Conservation (phyloP, 1,140 invertebrate genomes). For the Orchesella cincta region DNA sequence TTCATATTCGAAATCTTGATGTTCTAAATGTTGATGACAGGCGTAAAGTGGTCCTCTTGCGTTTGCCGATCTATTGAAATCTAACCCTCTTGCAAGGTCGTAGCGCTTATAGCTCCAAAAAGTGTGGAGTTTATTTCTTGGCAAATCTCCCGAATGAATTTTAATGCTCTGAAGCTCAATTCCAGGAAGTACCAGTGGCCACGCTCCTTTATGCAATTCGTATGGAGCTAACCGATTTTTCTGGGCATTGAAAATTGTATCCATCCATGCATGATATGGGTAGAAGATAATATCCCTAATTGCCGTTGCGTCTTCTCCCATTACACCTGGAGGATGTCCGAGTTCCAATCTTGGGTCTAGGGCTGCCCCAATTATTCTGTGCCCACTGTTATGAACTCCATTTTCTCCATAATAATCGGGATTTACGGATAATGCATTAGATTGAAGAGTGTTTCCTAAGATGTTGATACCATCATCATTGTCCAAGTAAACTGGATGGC, state of each 20-base stretch:
- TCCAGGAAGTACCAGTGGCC: constrained; percentile 5
- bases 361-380: constrained; percentile 14
- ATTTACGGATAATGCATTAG: constrained; percentile 8
- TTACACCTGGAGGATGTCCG: constrained; percentile 18
- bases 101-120: not conserved
- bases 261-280: constrained; percentile 19
- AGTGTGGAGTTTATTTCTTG: not conserved
- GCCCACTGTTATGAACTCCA: constrained; percentile 22
- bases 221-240: not conserved
- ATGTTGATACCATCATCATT: constrained; percentile 4
- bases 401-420: constrained; percentile 25
- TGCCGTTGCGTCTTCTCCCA: constrained; percentile 23
- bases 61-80: constrained; percentile 12
- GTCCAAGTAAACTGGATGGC: constrained; percentile 10
- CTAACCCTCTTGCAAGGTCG: constrained; percentile 12
- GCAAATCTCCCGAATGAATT: not conserved
- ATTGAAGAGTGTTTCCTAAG: constrained; percentile 20
- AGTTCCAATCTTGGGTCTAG: constrained; percentile 2
- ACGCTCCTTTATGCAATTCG: constrained; percentile 17
- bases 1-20: constrained; percentile 26
- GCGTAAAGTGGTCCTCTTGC: not conserved
- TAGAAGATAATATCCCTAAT: constrained; percentile 22
- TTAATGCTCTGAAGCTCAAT: constrained; percentile 2
- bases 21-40: constrained; percentile 13
- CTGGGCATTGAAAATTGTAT: constrained; percentile 3